A percentile compares a stretch with the other conserved stretches of the same genome.
Conservation (phyloP, 2,888 invertebrate species). For the Limnephilus marmoratus region DNA sequence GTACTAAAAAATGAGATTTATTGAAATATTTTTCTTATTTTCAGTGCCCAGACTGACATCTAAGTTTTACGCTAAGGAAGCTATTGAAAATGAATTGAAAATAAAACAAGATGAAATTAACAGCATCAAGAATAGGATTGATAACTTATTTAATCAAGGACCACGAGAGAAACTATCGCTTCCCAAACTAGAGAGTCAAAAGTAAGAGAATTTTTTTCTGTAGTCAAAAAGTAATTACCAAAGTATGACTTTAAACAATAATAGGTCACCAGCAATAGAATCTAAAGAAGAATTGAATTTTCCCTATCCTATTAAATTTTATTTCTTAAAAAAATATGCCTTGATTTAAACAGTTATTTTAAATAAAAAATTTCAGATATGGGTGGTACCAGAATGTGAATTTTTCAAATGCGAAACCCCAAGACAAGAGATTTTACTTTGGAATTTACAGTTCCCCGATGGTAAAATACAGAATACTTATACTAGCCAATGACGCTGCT, state of each 20-base stretch:
- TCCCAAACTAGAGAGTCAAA: constrained; percentile 72
- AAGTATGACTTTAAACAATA: neutral
- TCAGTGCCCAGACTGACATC: constrained; percentile 69
- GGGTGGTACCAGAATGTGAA: constrained; percentile 74
- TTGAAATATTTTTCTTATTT: constrained; percentile 57
- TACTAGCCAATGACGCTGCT: constrained; percentile 71
- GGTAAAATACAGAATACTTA: constrained; percentile 72
- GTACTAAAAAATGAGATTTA: neutral
- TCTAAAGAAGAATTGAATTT: neutral
- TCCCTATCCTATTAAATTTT: neutral
- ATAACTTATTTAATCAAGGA: constrained; percentile 66
- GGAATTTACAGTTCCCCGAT: constrained; percentile 75
- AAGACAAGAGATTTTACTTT: constrained; percentile 71
- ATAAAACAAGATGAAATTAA: constrained; percentile 67
- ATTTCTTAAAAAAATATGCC: neutral
- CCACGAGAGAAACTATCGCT: constrained; percentile 69
- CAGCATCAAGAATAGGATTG: constrained; percentile 68
- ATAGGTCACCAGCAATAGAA: neutral
- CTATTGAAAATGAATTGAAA: constrained; percentile 63
- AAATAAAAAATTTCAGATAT: constrained; percentile 69
- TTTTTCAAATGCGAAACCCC: constrained; percentile 66
- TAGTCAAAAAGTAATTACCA: neutral
- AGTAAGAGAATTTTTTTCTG: constrained; percentile 65
- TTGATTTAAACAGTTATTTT: neutral
- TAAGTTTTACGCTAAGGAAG: constrained; percentile 69